Conservation (phyloP, 30 jellyfish, hydroid and myxozoan species). For the Aurelia aurita region DNA sequence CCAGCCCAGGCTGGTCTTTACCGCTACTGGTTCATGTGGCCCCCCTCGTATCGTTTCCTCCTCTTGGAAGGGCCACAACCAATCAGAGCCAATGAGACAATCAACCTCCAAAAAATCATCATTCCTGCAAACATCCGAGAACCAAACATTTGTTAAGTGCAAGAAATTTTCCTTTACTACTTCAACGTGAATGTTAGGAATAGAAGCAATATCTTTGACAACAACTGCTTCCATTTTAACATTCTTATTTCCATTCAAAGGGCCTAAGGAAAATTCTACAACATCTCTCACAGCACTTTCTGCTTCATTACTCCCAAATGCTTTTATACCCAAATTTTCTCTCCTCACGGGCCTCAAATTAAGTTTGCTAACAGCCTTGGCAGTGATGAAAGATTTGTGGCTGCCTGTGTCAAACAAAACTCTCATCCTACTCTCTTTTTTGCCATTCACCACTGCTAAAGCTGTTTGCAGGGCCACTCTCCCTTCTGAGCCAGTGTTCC, state of each 20-base stretch:
- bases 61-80: slow-evolving; percentile 30
- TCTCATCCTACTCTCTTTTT: slow-evolving; percentile 59
- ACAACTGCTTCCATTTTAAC: slow-evolving; percentile 39
- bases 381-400: slow-evolving; percentile 68
- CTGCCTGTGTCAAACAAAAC: slow-evolving; percentile 64
- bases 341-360: slow-evolving; percentile 68
- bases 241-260: slow-evolving; percentile 1
- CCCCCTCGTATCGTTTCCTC: slow-evolving; percentile 36
- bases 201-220: slow-evolving; percentile 22
- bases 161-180: slow-evolving; percentile 12
- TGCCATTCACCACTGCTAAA: slow-evolving; percentile 65
- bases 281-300: slow-evolving; percentile 52
- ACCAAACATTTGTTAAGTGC: slow-evolving; percentile 26
- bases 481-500: slow-evolving; percentile 64
- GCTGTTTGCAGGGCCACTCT: slow-evolving; percentile 77
- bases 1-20: slow-evolving; percentile 50
- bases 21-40: slow-evolving; percentile 55
- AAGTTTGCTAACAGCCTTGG: slow-evolving; percentile 63
- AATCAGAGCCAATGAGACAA: slow-evolving; percentile 41
- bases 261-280: slow-evolving; percentile 30
- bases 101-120: slow-evolving; percentile 36
- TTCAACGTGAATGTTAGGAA: slow-evolving; percentile 12
- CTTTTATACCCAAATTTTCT: slow-evolving; percentile 32
- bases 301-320: slow-evolving; percentile 62
- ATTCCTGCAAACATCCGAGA: slow-evolving; percentile 23